Evolutionary conservation across 2,113 vertebrate genomes (phyloP).

Genomic region (Sclerurus mexicanus): DNA sequence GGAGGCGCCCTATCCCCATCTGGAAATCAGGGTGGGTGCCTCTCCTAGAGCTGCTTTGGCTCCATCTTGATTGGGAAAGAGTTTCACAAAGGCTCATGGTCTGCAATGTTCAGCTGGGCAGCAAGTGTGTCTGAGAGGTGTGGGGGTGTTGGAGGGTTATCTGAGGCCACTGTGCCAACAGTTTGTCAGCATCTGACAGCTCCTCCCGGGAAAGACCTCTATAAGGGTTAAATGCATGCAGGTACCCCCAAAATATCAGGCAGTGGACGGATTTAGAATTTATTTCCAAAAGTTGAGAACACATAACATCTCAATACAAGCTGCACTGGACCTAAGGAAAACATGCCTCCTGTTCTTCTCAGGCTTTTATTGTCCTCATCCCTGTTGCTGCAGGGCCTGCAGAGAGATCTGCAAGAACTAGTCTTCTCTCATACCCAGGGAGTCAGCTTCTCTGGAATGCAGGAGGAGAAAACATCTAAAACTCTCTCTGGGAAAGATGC

Average conservation of each 20-base stretch:
- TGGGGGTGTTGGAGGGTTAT: not conserved
- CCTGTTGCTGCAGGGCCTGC: not conserved
- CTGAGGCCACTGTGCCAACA: not conserved
- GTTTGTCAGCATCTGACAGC: not conserved
- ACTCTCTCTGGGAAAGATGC: not conserved
- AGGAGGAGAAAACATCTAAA: not conserved
- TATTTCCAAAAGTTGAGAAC: not conserved
- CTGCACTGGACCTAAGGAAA: not conserved
- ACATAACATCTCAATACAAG: not conserved
- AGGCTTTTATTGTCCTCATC: not conserved
- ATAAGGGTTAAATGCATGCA: not conserved
- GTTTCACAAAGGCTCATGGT: not conserved
- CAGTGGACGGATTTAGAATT: not conserved
- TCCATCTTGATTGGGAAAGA: not conserved
- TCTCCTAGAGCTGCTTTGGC: not conserved
- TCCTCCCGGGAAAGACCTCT: not conserved
- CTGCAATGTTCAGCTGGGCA: not conserved
- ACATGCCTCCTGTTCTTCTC: not conserved
- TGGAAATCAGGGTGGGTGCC: accelerated
- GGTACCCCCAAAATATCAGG: not conserved
- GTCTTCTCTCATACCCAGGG: not conserved
- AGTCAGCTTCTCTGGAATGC: not conserved
- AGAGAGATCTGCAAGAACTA: not conserved
- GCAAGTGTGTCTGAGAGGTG: not conserved
- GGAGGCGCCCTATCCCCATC: not conserved